A percentile compares a stretch with the other conserved stretches of the same genome.
These are phyloP conservation scores for Apamea epomidion DNA, from an alignment of 2,888 invertebrate species.

Conservation along the genomic window DNA sequence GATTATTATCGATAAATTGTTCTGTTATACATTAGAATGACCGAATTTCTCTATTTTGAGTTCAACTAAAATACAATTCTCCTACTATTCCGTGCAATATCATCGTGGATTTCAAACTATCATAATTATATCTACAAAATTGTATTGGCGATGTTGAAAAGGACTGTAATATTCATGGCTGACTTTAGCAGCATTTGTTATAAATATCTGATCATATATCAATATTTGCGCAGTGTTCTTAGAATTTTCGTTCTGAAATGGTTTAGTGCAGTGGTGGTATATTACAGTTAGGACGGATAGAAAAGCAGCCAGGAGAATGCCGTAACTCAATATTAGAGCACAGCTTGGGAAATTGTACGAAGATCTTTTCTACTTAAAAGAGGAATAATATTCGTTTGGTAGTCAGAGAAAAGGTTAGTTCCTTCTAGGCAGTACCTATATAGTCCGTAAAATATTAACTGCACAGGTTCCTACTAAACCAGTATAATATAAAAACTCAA, in stretches of 20 bases:
- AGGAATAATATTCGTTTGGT: conserved; percentile 32
- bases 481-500: neutral
- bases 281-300: conserved; percentile 67
- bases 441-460: neutral
- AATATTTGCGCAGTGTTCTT: conserved; percentile 71
- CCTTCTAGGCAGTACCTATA: neutral
- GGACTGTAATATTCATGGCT: conserved; percentile 35
- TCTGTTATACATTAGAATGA: neutral
- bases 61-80: neutral
- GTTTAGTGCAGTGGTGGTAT: conserved; percentile 68
- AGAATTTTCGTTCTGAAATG: conserved; percentile 66
- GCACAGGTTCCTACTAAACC: neutral
- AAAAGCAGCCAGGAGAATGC: conserved; percentile 43
- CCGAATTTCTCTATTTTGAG: neutral
- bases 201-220: conserved; percentile 63
- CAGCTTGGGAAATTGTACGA: conserved; percentile 21
- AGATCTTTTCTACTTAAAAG: conserved; percentile 34
- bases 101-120: conserved; percentile 3
- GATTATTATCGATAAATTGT: neutral
- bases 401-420: conserved; percentile 8
- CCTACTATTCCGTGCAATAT: conserved; percentile 4
- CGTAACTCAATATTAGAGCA: conserved; percentile 54
- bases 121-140: conserved; percentile 30
- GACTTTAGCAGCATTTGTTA: conserved; percentile 45
- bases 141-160: conserved; percentile 39